Evolutionary conservation across 2,888 invertebrate genomes (phyloP), one percentile per base, ranked within the genome.

Genomic region (Orthosia gothica): DNA sequence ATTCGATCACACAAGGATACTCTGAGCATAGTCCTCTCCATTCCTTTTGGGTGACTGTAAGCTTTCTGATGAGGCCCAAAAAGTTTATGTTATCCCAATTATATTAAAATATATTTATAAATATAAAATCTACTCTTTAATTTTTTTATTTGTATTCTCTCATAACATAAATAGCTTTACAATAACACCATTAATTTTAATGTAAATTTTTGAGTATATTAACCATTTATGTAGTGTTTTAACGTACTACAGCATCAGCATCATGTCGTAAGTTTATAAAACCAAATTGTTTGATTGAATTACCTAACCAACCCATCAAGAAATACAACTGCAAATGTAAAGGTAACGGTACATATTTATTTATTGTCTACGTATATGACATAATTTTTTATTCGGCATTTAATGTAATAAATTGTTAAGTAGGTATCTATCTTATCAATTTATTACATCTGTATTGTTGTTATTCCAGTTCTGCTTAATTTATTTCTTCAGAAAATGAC

Each of bases 211-310:
- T 18, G n/a, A 15, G 7, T 50, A 40, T 45, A 65, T 57, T 13
- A 23, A 50, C 23, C 15, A 63, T 66, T 71, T 52, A 49, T 59
- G 15, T 59, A 54, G 12, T 71, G 50, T 54, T 74, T 73, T 62
- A 63, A 79, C 58, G 55, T 73, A 16, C 62, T 32, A 76, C 50
- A 50, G n/a, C n/a, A n/a, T n/a, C n/a, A 72, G 77, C 82, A 79
- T 73, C 54, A 75, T 83, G 75, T 83, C 55, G 76, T 81, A 87
- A 87, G 70, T 72, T 26, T 20, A 81, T 72, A 70, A 80, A 72
- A 82, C 70, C 57, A 79, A 79, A 83, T 82, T 88, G 86, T 86
- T 88, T 86, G 79, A 88, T 87, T 82, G 71, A 70, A 76, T 85
- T 79, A 85, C 88, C 81, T 78, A 74, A 74, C 82, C 66, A 32